A percentile compares a stretch with the other conserved stretches of the same genome.
Evolutionary conservation across 2,113 vertebrate genomes (phyloP).

Genomic region (Sebastes schlegelii): DNA sequence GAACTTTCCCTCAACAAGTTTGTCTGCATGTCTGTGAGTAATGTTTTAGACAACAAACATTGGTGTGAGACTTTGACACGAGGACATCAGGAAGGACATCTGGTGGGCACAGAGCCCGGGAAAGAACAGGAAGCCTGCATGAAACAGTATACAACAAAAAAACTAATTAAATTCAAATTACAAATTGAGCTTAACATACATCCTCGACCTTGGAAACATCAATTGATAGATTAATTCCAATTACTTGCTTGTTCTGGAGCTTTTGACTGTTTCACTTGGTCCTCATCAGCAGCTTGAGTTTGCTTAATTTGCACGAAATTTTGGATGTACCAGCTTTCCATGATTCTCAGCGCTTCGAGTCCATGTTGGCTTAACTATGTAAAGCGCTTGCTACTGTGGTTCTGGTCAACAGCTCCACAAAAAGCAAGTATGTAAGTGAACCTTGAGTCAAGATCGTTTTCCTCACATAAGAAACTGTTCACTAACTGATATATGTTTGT

Average conservation of each 20-base stretch:
- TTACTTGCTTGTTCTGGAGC: background rate
- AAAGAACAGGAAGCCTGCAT: background rate
- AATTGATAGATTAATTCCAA: background rate
- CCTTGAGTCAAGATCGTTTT: background rate
- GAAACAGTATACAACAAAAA: background rate
- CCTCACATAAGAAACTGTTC: background rate
- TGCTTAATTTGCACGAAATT: background rate
- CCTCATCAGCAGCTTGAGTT: background rate
- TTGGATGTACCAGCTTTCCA: background rate
- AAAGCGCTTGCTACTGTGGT: background rate
- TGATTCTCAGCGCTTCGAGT: too few species aligned
- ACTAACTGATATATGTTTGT: background rate
- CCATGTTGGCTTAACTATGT: background rate
- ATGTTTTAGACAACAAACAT: background rate
- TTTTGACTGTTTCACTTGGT: background rate
- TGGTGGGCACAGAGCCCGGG: background rate
- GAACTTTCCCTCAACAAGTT: background rate
- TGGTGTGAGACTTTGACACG: background rate
- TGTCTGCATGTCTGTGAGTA: too few species aligned
- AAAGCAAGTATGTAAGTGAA: background rate
- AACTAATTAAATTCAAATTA: background rate
- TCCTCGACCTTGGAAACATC: background rate
- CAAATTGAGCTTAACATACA: background rate
- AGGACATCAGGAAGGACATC: background rate
- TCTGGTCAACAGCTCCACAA: background rate